A percentile compares a stretch with the other conserved stretches of the same genome.
Evolutionary conservation across 2,888 invertebrate genomes (phyloP).

Genomic region (Blomia tropicalis): DNA sequence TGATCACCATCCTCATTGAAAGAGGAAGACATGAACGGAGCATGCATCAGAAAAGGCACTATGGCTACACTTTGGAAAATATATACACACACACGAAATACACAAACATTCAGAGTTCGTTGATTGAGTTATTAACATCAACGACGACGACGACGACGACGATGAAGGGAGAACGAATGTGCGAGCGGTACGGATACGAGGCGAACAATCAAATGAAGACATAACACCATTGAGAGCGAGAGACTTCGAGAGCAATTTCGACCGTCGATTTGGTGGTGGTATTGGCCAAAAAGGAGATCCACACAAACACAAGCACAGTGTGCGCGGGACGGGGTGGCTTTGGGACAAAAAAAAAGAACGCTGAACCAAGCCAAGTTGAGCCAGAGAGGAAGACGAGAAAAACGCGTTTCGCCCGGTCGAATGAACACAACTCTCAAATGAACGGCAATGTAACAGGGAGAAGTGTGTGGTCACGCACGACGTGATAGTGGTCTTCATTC

Average conservation of each 20-base stretch:
- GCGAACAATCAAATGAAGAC: neutral
- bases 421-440: no score
- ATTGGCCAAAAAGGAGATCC: no score
- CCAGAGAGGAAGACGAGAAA: neutral
- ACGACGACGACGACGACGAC: neutral
- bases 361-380: neutral
- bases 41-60: neutral
- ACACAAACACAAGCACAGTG: no score
- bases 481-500: no score
- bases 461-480: no score
- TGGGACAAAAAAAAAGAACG: no score
- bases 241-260: no score
- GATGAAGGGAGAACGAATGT: neutral
- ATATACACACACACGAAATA: neutral
- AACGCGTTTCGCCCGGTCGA: neutral
- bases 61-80: neutral
- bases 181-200: no score
- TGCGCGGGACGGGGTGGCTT: no score
- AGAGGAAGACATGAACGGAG: neutral
- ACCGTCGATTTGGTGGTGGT: no score
- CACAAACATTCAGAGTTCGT: neutral
- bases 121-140: slow-evolving; percentile 7
- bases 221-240: no score
- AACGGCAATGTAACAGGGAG: no score
- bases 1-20: neutral